A percentile compares a stretch with the other conserved stretches of the same genome.
These are phyloP conservation scores for Hypercompe scribonia DNA, from an alignment of 2,888 invertebrate genomes.

Conservation along the genomic window DNA sequence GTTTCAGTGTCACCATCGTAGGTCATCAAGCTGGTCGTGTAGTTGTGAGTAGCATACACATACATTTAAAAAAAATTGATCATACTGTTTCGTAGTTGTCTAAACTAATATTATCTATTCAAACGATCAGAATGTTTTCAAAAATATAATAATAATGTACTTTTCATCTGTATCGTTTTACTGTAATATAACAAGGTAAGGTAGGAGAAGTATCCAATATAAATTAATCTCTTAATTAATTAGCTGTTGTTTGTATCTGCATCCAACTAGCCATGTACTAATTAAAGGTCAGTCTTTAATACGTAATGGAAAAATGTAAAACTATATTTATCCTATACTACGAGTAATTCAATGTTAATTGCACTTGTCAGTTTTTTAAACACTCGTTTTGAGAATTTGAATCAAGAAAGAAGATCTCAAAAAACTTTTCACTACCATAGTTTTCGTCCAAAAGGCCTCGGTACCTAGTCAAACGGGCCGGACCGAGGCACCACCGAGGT, in stretches of 20 bases:
- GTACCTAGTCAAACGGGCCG: neutral
- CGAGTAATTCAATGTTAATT: neutral
- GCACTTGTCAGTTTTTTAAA: neutral
- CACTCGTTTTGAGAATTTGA: neutral
- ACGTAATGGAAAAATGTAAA: neutral
- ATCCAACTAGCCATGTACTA: neutral
- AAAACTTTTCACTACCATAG: neutral
- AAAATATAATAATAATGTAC: neutral
- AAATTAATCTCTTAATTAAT: no score
- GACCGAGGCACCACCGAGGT: no score
- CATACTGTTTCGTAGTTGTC: no score
- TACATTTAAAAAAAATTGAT: no score
- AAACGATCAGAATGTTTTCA: no score
- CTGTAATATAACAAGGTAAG: constrained; percentile 35
- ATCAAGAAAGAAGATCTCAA: neutral
- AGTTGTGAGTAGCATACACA: neutral
- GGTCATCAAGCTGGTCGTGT: neutral
- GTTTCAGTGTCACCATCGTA: neutral
- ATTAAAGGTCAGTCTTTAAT: neutral
- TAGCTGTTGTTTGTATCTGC: constrained; percentile 22
- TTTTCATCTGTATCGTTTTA: constrained; percentile 28
- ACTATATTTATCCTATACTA: neutral
- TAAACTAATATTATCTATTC: no score
- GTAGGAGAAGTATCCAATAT: no score
- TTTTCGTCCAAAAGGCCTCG: neutral